Percentiles rank a stretch among this genome's conserved stretches.
phyloP scores from a whole-genome alignment of 2,888 invertebrate genomes.

The Polymixis flavicincta region DNA sequence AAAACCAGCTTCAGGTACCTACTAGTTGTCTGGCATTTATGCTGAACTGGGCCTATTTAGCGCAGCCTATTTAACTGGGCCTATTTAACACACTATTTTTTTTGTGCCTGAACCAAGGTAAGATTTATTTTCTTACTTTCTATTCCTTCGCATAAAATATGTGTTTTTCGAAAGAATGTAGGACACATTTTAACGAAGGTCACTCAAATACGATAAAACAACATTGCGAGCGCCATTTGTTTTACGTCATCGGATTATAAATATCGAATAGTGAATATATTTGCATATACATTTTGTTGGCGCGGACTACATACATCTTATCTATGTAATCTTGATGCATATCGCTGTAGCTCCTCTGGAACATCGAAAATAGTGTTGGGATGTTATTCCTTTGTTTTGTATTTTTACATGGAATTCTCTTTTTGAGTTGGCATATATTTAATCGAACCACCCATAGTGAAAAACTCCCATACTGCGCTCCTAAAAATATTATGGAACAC shows the following conservation, averaged over 20 bases:
- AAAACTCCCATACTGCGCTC: too few species aligned
- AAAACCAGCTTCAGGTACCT: too few species aligned
- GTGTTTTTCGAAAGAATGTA: conserved; percentile 32
- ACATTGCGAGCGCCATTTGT: conserved; percentile 39
- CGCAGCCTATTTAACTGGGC: too few species aligned
- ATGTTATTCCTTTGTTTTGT: not conserved
- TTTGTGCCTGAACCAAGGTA: too few species aligned
- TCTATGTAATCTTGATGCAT: conserved; percentile 48
- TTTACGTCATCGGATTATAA: conserved; percentile 58
- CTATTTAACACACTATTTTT: too few species aligned
- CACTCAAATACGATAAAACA: conserved; percentile 36
- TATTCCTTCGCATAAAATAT: not conserved
- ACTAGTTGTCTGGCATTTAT: too few species aligned
- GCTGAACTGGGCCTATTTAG: too few species aligned
- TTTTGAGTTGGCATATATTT: not conserved
- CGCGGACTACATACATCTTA: conserved; percentile 47
- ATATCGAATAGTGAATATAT: conserved; percentile 41
- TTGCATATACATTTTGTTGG: conserved; percentile 41
- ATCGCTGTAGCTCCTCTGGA: conserved; percentile 14
- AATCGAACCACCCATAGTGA: too few species aligned
- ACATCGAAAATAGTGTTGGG: conserved; percentile 40
- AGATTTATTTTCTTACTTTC: too few species aligned
- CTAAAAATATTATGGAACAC: too few species aligned
- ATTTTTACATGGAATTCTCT: not conserved
- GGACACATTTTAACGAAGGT: conserved; percentile 35